Conservation (phyloP, 2,888 invertebrate species). For the Eupithecia vulgata region DNA sequence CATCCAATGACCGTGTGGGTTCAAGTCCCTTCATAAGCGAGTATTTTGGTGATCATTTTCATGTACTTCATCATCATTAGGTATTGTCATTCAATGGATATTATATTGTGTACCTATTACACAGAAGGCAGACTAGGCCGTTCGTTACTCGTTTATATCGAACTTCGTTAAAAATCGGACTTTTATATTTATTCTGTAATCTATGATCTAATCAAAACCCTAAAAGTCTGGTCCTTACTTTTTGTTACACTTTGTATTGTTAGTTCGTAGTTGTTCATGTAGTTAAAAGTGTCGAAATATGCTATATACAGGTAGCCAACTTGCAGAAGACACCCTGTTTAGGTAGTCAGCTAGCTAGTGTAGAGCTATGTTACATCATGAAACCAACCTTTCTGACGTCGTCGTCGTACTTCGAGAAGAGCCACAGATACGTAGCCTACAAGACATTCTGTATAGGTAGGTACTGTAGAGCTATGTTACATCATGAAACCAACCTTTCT, state of each 20-base stretch:
- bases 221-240: background rate
- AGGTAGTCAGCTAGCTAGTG: background rate
- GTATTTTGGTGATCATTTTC: background rate
- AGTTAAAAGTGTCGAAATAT: too few relatives aligned
- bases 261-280: too few relatives aligned
- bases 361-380: background rate
- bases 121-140: background rate
- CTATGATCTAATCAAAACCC: background rate
- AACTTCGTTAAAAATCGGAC: background rate
- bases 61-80: background rate
- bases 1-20: background rate
- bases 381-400: constrained; percentile 65
- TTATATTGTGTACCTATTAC: background rate
- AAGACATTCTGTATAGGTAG: constrained; percentile 66
- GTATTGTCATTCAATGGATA: background rate
- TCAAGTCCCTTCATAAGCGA: background rate
- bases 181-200: background rate
- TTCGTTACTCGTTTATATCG: background rate
- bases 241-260: background rate
- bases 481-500: constrained; percentile 57
- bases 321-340: constrained; percentile 80
- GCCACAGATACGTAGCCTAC: constrained; percentile 87
- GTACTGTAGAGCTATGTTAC: background rate
- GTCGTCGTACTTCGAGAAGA: constrained; percentile 83
- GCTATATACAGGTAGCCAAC: constrained; percentile 87